A percentile compares a stretch with the other conserved stretches of the same genome.
Conservation (phyloP, 1,140 invertebrate genomes). For the Lepidotrigona ventralis region DNA sequence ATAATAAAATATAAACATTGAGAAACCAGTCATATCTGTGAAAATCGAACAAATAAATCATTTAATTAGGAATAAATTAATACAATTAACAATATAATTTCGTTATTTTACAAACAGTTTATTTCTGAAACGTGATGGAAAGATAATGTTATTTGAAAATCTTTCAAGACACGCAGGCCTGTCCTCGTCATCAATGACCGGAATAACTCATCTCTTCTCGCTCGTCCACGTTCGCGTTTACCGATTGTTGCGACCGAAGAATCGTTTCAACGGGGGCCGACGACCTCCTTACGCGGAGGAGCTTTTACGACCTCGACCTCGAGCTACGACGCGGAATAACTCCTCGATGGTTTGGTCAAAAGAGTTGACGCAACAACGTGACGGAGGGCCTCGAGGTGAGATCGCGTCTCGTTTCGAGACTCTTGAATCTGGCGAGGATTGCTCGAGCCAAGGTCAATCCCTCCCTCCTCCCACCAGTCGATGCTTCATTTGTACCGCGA, state of each 20-base stretch:
- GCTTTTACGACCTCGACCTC: slow-evolving; percentile 52
- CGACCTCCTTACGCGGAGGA: slow-evolving; percentile 39
- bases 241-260: neutral
- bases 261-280: slow-evolving; percentile 40
- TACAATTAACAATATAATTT: no score
- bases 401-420: slow-evolving; percentile 9
- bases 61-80: no score
- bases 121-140: no score
- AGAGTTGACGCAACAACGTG: slow-evolving; percentile 47
- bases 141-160: no score
- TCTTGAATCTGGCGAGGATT: neutral
- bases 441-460: neutral
- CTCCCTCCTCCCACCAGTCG: neutral
- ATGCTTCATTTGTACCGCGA: no score
- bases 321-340: slow-evolving; percentile 42
- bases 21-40: no score
- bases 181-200: slow-evolving; percentile 14
- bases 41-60: no score
- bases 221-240: neutral
- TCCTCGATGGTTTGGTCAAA: slow-evolving; percentile 28
- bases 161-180: no score
- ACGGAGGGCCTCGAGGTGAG: slow-evolving; percentile 41
- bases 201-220: neutral
- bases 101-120: no score
- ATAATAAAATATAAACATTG: no score